These are phyloP conservation scores for Phragmatobia fuliginosa DNA, from an alignment of 2,888 invertebrate genomes.

Conservation along the genomic window DNA sequence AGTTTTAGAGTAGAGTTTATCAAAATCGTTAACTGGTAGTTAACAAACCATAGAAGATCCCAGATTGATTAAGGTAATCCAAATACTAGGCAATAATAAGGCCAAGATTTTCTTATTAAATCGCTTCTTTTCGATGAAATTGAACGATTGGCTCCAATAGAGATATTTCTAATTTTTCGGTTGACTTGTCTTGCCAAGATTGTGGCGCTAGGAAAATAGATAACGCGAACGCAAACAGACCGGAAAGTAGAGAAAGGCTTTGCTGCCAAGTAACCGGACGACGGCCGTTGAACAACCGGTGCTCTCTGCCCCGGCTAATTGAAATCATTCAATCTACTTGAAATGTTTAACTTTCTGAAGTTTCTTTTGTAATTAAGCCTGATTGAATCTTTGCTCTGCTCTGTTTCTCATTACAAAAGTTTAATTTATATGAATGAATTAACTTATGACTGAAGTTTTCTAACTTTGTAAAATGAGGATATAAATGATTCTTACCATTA, in stretches of 20 bases:
- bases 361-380: constrained; percentile 42
- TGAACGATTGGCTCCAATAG: constrained; percentile 68
- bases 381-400: constrained; percentile 52
- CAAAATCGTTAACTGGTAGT: constrained; percentile 4
- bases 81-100: constrained; percentile 1
- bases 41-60: neutral
- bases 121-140: constrained; percentile 50
- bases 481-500: constrained; percentile 38
- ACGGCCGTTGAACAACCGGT: constrained; percentile 51
- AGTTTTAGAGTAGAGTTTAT: constrained; percentile 8
- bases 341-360: constrained; percentile 60
- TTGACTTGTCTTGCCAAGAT: constrained; percentile 70
- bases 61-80: neutral
- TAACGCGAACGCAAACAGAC: constrained; percentile 72
- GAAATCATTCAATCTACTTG: constrained; percentile 64
- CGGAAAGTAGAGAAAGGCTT: constrained; percentile 62
- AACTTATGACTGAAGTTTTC: constrained; percentile 16
- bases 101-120: constrained; percentile 9
- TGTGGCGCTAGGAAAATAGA: constrained; percentile 71
- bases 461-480: constrained; percentile 8
- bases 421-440: constrained; percentile 12
- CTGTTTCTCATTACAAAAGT: constrained; percentile 10
- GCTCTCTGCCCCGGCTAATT: constrained; percentile 58
- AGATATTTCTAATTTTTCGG: constrained; percentile 83
- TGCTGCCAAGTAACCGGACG: constrained; percentile 48